Conservation (phyloP, 2,797 vertebrate species). For the Poeciliopsis presidionis region DNA sequence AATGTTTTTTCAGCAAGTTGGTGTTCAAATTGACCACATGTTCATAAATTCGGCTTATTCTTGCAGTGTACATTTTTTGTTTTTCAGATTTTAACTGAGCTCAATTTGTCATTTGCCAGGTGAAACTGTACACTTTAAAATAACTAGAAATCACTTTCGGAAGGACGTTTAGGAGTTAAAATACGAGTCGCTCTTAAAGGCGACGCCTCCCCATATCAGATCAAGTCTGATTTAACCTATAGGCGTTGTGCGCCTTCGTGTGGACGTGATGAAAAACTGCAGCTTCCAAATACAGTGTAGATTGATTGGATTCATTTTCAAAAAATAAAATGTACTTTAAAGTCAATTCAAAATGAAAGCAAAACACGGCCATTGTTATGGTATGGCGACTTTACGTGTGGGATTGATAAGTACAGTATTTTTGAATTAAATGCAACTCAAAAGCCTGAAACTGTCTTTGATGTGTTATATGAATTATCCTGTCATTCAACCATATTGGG, state of each 20-base stretch:
- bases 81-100: too few species aligned
- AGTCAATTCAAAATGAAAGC: background rate
- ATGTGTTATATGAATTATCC: background rate
- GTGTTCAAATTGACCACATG: too few species aligned
- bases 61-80: too few species aligned
- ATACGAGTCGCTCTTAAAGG: conserved; percentile 17
- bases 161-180: background rate
- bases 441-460: background rate
- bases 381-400: background rate
- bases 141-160: background rate
- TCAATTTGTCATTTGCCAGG: too few species aligned
- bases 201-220: background rate
- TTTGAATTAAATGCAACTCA: background rate
- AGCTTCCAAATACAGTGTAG: background rate
- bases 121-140: background rate
- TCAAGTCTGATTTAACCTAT: background rate
- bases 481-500: background rate
- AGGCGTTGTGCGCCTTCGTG: conserved; percentile 48
- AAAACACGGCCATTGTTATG: background rate
- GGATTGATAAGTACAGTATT: background rate
- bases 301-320: background rate
- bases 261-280: conserved; percentile 26
- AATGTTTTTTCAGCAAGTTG: too few species aligned
- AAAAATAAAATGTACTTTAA: background rate
- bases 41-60: too few species aligned